Evolutionary conservation across 1,140 invertebrate species (phyloP).

Genomic region (Drosophila bifasciata): DNA sequence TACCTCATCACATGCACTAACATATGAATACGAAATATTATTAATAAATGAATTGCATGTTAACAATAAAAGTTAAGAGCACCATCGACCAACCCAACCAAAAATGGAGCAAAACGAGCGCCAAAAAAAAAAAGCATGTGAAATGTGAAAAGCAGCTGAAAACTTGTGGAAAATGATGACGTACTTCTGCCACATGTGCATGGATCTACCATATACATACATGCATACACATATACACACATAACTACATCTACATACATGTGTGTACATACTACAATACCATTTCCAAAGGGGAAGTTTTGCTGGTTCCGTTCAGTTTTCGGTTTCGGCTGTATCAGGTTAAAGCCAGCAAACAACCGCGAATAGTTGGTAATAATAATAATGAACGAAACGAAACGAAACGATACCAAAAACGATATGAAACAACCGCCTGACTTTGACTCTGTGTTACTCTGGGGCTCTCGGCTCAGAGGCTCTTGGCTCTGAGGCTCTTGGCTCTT

Average conservation of each 20-base stretch:
- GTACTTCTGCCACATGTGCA: conserved; percentile 4
- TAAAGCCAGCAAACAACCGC: conserved; percentile 60
- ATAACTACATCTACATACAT: too few relatives aligned
- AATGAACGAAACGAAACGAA: conserved; percentile 62
- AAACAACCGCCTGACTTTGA: conserved; percentile 63
- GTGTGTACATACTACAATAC: neutral
- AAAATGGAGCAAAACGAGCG: conserved; percentile 57
- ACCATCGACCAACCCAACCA: conserved; percentile 20
- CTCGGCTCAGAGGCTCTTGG: conserved; percentile 8
- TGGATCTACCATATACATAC: too few relatives aligned
- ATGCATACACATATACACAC: too few relatives aligned
- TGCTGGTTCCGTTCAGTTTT: conserved; percentile 68
- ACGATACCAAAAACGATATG: conserved; percentile 36
- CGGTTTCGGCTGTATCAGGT: conserved; percentile 74
- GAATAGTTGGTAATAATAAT: conserved; percentile 81
- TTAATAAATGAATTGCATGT: conserved; percentile 82
- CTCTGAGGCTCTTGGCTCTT: conserved; percentile 31
- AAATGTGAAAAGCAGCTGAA: conserved; percentile 76
- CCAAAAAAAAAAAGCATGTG: conserved; percentile 40
- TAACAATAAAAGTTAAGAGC: conserved; percentile 79
- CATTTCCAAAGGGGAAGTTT: neutral
- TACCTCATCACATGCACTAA: conserved; percentile 62
- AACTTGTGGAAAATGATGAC: conserved; percentile 63
- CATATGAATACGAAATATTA: conserved; percentile 76
- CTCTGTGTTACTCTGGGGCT: conserved; percentile 44